Evolutionary conservation across 1,140 invertebrate species (phyloP).

Genomic region (Papilio helenus): DNA sequence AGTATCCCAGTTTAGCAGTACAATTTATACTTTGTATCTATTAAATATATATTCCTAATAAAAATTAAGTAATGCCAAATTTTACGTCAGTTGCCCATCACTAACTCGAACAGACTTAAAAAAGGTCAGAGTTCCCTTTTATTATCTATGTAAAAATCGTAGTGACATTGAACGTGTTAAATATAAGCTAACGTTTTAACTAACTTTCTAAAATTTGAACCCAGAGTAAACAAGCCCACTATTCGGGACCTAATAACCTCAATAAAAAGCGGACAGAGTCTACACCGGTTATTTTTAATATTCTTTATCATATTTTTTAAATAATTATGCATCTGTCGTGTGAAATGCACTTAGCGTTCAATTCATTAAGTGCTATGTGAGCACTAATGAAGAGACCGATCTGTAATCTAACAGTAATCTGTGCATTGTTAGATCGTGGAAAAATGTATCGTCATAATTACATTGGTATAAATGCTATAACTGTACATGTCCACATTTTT

Average conservation of each 20-base stretch:
- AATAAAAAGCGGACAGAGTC: not conserved
- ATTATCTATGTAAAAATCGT: too few relatives aligned
- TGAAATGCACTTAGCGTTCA: slow-evolving; percentile 12
- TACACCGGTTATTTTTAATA: slow-evolving; percentile 1
- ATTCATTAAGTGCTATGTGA: not conserved
- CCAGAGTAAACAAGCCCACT: not conserved
- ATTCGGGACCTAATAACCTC: slow-evolving; percentile 4
- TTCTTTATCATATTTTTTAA: not conserved
- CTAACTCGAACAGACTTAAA: too few relatives aligned
- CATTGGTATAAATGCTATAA: not conserved
- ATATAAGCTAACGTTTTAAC: not conserved
- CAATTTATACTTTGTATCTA: too few relatives aligned
- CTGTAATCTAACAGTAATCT: not conserved
- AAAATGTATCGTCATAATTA: not conserved
- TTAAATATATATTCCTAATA: too few relatives aligned
- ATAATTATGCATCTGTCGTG: slow-evolving; percentile 12
- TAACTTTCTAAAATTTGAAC: slow-evolving; percentile 11
- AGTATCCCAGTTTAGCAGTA: too few relatives aligned
- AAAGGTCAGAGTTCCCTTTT: too few relatives aligned
- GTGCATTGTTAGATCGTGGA: not conserved
- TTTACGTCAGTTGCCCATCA: too few relatives aligned
- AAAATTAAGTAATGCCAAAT: too few relatives aligned
- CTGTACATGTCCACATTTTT: not conserved
- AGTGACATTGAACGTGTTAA: too few relatives aligned
- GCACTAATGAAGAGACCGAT: slow-evolving; percentile 10